These are phyloP conservation scores for Melanotaenia pygmaea DNA, from an alignment of 2,797 vertebrate species.

Conservation along the genomic window DNA sequence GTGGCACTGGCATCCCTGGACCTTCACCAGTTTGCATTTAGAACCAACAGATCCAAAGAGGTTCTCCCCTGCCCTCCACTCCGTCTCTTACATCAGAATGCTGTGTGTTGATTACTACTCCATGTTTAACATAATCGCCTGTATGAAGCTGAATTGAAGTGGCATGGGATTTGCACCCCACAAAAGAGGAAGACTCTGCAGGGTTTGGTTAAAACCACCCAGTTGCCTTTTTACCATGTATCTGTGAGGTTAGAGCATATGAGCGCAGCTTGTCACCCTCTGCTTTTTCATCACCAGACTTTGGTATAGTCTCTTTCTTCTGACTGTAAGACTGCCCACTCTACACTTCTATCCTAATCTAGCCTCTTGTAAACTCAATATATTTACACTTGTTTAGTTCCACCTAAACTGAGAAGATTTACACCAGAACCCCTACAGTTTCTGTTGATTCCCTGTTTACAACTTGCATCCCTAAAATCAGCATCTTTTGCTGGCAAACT, in stretches of 20 bases:
- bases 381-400: neutral
- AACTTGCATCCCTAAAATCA: neutral
- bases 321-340: neutral
- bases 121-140: no score
- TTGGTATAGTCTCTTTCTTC: neutral
- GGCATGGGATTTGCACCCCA: no score
- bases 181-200: no score
- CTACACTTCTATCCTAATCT: neutral
- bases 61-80: no score
- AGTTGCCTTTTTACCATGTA: neutral
- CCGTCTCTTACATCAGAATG: no score
- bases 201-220: neutral
- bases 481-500: slow-evolving; percentile 13
- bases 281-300: neutral
- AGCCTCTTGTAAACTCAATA: neutral
- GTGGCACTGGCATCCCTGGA: no score
- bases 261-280: neutral
- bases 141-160: no score
- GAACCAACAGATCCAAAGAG: no score
- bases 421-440: neutral
- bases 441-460: neutral
- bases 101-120: no score
- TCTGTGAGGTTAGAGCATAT: neutral
- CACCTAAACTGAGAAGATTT: slow-evolving; percentile 1
- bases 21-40: no score